These are phyloP conservation scores for Virgularia gustaviana DNA, from an alignment of 92 coral and sea anemone species.

Conservation along the genomic window DNA sequence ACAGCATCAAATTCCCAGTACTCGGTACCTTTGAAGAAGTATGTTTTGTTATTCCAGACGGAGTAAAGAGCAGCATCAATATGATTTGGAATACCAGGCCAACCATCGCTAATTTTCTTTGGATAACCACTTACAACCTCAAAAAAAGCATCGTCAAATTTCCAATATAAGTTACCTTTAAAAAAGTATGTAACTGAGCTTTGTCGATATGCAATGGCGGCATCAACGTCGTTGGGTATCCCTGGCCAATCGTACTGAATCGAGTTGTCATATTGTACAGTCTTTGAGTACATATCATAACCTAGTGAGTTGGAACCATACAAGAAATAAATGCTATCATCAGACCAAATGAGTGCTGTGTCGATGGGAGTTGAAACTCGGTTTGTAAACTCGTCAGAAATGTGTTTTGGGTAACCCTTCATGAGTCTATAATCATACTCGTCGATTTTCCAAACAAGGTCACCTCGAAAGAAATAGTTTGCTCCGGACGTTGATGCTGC, in stretches of 20 bases:
- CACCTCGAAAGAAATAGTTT: conserved; percentile 16
- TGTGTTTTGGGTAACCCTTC: conserved; percentile 20
- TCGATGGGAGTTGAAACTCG: neutral
- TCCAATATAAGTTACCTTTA: conserved; percentile 63
- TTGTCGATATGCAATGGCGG: conserved; percentile 44
- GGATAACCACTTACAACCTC: conserved; percentile 53
- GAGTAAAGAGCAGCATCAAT: conserved; percentile 42
- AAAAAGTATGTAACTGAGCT: conserved; percentile 58
- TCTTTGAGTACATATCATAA: neutral
- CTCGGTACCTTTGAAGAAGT: conserved; percentile 39
- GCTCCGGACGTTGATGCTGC: neutral
- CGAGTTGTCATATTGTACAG: neutral
- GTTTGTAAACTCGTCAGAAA: conserved; percentile 9
- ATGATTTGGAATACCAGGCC: conserved; percentile 46
- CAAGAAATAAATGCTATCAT: conserved; percentile 3
- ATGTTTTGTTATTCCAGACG: conserved; percentile 36
- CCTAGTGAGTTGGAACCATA: conserved; percentile 13
- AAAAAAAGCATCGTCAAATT: conserved; percentile 46
- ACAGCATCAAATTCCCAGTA: conserved; percentile 13
- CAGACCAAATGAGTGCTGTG: conserved; percentile 21
- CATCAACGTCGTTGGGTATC: conserved; percentile 64
- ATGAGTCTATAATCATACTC: neutral
- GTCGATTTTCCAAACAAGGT: conserved; percentile 22
- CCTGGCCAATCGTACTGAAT: conserved; percentile 77
- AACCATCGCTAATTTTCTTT: conserved; percentile 41